Evolutionary conservation across 2,113 vertebrate genomes (phyloP).

Genomic region (Burhinus bistriatus): DNA sequence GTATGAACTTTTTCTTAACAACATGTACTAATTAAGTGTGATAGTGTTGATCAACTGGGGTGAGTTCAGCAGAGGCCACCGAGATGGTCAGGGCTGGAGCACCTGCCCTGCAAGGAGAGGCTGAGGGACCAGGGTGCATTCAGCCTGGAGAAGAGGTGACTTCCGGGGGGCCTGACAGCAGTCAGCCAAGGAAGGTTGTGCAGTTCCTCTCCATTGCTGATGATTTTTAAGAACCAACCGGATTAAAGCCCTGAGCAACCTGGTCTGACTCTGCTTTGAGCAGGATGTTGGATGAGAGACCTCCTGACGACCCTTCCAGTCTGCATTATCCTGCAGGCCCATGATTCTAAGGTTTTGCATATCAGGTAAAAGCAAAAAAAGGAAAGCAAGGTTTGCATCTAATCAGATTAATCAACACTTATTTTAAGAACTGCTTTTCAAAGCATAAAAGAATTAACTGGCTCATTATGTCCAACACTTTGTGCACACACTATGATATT

Average conservation of each 20-base stretch:
- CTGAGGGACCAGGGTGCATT: neutral
- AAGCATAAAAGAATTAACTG: constrained; percentile 27
- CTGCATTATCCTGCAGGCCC: neutral
- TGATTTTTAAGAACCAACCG: neutral
- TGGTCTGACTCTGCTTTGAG: neutral
- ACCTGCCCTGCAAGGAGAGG: fast-evolving
- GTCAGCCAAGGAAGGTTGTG: neutral
- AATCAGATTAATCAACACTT: constrained; percentile 29
- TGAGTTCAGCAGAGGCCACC: neutral
- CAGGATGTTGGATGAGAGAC: neutral
- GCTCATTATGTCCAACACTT: constrained; percentile 23
- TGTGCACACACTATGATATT: neutral
- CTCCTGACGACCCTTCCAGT: neutral
- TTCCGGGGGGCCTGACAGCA: neutral
- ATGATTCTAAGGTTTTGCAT: neutral
- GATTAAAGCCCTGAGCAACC: neutral
- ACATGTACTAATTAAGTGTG: neutral
- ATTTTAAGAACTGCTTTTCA: constrained; percentile 51
- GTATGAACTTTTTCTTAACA: neutral
- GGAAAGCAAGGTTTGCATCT: constrained; percentile 3
- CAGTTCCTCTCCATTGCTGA: neutral
- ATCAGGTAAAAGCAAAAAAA: neutral
- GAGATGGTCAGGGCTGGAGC: neutral
- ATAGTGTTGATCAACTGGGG: neutral
- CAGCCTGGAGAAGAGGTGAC: neutral